A percentile compares a stretch with the other conserved stretches of the same genome.
phyloP scores from a whole-genome alignment of 2,113 vertebrate species.

The Podarcis cretensis region DNA sequence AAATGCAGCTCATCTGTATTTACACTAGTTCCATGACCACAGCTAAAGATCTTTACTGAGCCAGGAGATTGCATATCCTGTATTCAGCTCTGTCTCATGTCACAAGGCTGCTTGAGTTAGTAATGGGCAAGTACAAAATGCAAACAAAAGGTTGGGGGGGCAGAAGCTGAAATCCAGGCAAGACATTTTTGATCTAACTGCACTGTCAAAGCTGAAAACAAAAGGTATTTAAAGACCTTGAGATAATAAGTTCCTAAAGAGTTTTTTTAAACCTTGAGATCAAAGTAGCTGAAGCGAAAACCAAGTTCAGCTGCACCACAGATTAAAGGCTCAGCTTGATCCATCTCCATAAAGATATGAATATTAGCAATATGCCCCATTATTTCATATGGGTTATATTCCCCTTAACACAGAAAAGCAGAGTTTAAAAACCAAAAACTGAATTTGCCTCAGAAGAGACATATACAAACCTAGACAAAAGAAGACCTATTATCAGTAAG shows the following conservation, averaged over 20 bases:
- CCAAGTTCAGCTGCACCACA: not conserved
- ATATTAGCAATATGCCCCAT: not conserved
- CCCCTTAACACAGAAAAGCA: constrained; percentile 35
- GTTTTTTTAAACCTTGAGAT: constrained; percentile 23
- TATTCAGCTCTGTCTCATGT: not conserved
- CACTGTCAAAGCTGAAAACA: constrained; percentile 13
- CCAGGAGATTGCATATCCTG: not conserved
- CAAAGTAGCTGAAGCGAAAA: not conserved
- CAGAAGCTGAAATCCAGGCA: constrained; percentile 8
- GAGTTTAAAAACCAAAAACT: constrained; percentile 13
- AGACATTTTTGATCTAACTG: constrained; percentile 17
- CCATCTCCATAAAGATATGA: constrained; percentile 3
- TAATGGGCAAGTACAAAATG: not conserved
- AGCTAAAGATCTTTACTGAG: not conserved
- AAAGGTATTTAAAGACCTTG: constrained; percentile 16
- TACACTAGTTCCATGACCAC: not conserved
- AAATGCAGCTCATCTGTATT: not conserved
- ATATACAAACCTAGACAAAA: constrained; percentile 21
- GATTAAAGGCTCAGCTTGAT: constrained; percentile 10
- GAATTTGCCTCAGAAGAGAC: not conserved
- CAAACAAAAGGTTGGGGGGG: not conserved
- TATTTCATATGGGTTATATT: constrained; percentile 2
- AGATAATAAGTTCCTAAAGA: constrained; percentile 32
- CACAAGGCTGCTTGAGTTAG: constrained; percentile 5
- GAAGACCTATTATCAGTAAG: not conserved